Base-by-base conservation (phyloP, 2,888 invertebrate species). In the Heliconius ismenius region DNA sequence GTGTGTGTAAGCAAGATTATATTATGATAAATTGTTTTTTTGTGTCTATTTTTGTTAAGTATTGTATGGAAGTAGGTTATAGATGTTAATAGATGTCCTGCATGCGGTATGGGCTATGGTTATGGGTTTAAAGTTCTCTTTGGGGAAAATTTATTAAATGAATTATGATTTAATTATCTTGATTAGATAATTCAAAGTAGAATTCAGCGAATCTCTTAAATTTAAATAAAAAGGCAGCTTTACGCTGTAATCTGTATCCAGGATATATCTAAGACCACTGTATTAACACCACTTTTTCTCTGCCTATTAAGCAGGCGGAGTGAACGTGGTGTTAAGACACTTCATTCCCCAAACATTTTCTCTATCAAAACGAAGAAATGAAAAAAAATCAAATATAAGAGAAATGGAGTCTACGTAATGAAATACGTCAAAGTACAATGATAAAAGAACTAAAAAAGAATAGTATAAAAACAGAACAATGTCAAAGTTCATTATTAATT, bases 21-120 rank as follows among this genome's bases (percentile, higher is more conserved):
- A n/a, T 36, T 39, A 39, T 65, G 65, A 39, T 65, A 39, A 24
- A 65, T 65, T 62, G n/a, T 65, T 11, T 24, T 36, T 65, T 65
- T 62, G 13, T 64, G 32, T 36, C 11, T 36, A 36, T 36, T 65
- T 64, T 21, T 64, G 32, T 7, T 13, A 39, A 1, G n/a, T 36
- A 21, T 65, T 39, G 39, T 65, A 39, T 65, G n/a, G 65, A 13
- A 39, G 3, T 58, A n/a, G 58, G 15, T 49, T n/a, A 10, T 21
- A 58, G 1, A 58, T n/a, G 58, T 58, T 58, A 58, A 58, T 58
- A n/a, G 49, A 49, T 49, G 4, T 49, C 15, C 15, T 15, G 4
- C 4, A 39, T 39, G 36, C 0, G 36, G 11, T 39, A 11, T 11
- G 36, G 18, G 49, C 0, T 49, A 49, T 49, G 9, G 18, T 21